Base-by-base conservation (phyloP, 2,888 invertebrate species). In the Pheosia tremula region DNA sequence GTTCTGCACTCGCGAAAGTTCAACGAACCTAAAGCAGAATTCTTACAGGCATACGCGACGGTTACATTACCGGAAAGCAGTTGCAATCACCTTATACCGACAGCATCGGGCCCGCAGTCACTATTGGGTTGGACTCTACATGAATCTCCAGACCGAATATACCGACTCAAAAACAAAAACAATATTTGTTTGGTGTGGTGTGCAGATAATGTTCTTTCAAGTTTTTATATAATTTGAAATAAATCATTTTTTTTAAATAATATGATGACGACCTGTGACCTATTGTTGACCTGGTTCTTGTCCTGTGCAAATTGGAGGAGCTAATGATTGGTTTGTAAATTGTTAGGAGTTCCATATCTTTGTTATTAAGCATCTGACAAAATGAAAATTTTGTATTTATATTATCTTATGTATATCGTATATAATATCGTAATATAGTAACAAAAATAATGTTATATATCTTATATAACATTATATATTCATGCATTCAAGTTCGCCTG, bases 41-140 rank as follows among this genome's bases (percentile, higher is more conserved):
- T 93, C 92, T 93, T 92, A 88, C 90, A 90, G 86, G 83, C 90
- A 87, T 87, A 88, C 81, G 84, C 87, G 88, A 88, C 86, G 89
- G 91, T 93, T 92, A 92, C 93, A 92, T 91, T 93, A 92, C 90
- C 91, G 90, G 92, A 88, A 89, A 89, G 89, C 87, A 89, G 88
- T 85, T 91, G 90, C 92, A 89, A 87, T 87, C 86, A 82, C 79
- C 83, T 79, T 81, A 80, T 80, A 73, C 38, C 73, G 63, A 72
- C 75, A 73, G 72, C 71, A 72, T 71, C 73, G 71, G 71, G 56
- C 56, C 59, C 54, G 50, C 50, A 59, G 55, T 50, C 49, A 60
- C 38, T n/a, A 13, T 38, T 43, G 47, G 52, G 53, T 63, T 68
- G 63, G 65, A 61, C 63, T 64, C 55, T 24, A 47, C 47, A 47